phyloP scores from a whole-genome alignment of 2,797 vertebrate species.

The Holocentrus rufus region DNA sequence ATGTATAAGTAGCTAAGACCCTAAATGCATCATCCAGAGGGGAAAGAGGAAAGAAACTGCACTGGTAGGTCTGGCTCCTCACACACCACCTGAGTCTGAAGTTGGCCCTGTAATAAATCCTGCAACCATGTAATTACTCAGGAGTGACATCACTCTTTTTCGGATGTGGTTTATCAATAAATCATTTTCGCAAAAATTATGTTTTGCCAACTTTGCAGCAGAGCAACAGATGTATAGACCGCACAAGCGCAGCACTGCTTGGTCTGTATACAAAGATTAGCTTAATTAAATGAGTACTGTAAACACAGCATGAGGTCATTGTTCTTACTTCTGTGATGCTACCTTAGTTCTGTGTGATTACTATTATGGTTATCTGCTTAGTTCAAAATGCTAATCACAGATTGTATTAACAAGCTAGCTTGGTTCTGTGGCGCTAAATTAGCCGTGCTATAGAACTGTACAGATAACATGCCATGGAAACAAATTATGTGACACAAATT shows the following conservation, averaged over 20 bases:
- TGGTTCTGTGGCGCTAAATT: neutral
- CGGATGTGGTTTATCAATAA: conserved; percentile 29
- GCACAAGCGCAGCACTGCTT: neutral
- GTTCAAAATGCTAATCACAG: neutral
- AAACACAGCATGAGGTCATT: neutral
- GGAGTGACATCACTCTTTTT: neutral
- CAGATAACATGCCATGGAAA: neutral
- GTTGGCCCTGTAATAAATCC: conserved; percentile 12
- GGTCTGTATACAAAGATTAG: neutral
- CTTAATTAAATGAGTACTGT: neutral
- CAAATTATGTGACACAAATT: too few species aligned
- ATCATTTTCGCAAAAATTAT: conserved; percentile 18
- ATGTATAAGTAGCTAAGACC: conserved; percentile 25
- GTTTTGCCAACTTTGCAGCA: neutral
- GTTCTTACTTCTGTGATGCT: neutral
- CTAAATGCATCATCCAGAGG: conserved; percentile 39
- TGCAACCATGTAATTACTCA: conserved; percentile 39
- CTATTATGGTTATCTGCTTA: neutral
- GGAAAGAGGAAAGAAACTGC: conserved; percentile 2
- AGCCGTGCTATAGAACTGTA: neutral
- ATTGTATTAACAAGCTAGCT: neutral
- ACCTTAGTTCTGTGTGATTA: neutral
- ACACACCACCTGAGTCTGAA: neutral
- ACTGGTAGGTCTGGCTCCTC: neutral
- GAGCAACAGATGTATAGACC: conserved; percentile 8